Percentiles rank a stretch among this genome's conserved stretches.
phyloP scores from a whole-genome alignment of 2,113 vertebrate genomes.

The Penelope pileata region DNA sequence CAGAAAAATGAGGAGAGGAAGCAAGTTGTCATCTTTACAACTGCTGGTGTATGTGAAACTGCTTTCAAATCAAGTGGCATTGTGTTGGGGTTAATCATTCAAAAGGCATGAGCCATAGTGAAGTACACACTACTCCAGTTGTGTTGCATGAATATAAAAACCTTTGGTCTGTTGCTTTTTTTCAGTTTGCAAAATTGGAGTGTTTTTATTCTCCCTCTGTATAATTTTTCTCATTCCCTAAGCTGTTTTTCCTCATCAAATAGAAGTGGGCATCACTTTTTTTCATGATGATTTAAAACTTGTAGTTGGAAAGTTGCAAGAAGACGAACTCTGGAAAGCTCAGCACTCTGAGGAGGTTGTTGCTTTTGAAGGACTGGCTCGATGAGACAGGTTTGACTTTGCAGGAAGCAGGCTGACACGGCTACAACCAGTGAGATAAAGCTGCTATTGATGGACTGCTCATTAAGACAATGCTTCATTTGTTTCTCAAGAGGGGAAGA shows the following conservation, averaged over 20 bases:
- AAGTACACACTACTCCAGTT: accelerated
- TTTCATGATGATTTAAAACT: background rate
- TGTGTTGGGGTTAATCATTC: background rate
- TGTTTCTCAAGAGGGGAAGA: background rate
- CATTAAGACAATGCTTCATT: background rate
- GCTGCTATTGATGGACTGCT: background rate
- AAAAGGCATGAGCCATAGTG: background rate
- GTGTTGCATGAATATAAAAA: accelerated
- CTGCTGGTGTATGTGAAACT: background rate
- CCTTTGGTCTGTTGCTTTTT: background rate
- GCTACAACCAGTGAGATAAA: background rate
- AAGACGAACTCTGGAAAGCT: accelerated
- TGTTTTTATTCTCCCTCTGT: background rate
- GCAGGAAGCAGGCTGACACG: background rate
- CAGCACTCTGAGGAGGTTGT: background rate
- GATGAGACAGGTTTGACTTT: background rate
- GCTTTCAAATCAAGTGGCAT: background rate
- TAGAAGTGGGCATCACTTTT: background rate
- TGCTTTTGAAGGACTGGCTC: background rate
- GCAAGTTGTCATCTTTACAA: background rate
- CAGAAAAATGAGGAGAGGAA: background rate
- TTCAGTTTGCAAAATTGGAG: background rate
- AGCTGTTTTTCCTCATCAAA: background rate
- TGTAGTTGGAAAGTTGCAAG: background rate
- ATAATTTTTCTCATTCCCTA: background rate